phyloP scores from a whole-genome alignment of 2,113 vertebrate genomes.

The Edolisoma coerulescens region DNA sequence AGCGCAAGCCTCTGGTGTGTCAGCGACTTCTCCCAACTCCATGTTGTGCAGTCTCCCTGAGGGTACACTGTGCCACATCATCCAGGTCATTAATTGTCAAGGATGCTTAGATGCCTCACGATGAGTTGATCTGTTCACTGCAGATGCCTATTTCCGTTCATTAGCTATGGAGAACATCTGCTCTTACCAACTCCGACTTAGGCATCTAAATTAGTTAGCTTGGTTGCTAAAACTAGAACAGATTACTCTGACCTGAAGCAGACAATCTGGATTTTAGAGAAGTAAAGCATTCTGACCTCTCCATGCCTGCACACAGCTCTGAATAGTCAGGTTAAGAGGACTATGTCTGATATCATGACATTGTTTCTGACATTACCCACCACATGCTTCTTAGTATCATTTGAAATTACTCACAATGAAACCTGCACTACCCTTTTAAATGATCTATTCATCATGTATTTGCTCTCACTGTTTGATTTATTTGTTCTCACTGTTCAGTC shows the following conservation, averaged over 20 bases:
- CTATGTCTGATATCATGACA: neutral
- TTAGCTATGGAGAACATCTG: neutral
- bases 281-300: neutral
- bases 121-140: neutral
- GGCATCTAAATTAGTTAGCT: neutral
- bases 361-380: neutral
- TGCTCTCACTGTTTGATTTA: neutral
- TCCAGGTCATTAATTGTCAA: neutral
- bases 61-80: fast-evolving
- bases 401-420: neutral
- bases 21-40: neutral
- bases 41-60: neutral
- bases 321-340: neutral
- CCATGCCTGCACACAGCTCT: neutral
- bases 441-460: neutral
- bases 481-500: neutral
- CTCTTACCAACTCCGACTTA: neutral
- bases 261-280: neutral
- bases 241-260: neutral
- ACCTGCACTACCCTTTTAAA: neutral
- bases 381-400: neutral
- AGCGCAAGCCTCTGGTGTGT: neutral
- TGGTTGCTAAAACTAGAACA: neutral
- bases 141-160: neutral
- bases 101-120: neutral